Evolutionary conservation across 2,797 vertebrate species (phyloP), one percentile per base, ranked within the genome.

Genomic region (Argentina silus): DNA sequence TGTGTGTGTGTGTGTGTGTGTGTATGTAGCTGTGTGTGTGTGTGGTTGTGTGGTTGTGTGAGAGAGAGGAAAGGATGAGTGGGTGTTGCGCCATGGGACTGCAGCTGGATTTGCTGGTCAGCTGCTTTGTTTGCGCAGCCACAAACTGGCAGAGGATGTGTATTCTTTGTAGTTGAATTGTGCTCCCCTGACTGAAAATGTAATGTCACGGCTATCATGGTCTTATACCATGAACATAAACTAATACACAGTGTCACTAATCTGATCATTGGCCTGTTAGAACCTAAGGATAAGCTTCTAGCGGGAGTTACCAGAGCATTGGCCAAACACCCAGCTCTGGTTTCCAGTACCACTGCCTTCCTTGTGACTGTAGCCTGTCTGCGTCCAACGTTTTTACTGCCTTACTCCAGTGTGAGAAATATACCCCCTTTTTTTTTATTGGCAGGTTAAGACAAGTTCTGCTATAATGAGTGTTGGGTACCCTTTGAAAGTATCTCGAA

Each of bases 31-130:
- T 36, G 27, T 36, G 27, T 36, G 27, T 77, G 47, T 68, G 42
- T 73, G 27, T 36, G 27, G 1, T 1, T 36, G 27, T 36, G 27
- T 78, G 73, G 42, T 75, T 75, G 67, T 76, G 69, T 64, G 62
- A 42, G 77, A 59, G 81, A 73, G 74, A 36, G 27, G 27, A 36
- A 36, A 36, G 27, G 27, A 36, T 36, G 27, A 36, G 27, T 36
- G 27, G 27, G 27, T 36, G 27, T 36, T 36, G 27, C 27, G 4
- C 27, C 72, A 36, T 74, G 80, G 89, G 79, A 90, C 68, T 85
- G 82, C 92, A 93, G 93, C 92, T 93, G 92, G 86, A 85, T 85
- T 73, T 78, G 66, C 80, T 72, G 72, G 82, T 88, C 87, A 84
- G 85, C 80, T 87, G 84, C 80, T 86, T 84, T 89, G 75, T 88